Conservation (phyloP, 2,797 vertebrate species). For the Zenarchopterus dispar region DNA sequence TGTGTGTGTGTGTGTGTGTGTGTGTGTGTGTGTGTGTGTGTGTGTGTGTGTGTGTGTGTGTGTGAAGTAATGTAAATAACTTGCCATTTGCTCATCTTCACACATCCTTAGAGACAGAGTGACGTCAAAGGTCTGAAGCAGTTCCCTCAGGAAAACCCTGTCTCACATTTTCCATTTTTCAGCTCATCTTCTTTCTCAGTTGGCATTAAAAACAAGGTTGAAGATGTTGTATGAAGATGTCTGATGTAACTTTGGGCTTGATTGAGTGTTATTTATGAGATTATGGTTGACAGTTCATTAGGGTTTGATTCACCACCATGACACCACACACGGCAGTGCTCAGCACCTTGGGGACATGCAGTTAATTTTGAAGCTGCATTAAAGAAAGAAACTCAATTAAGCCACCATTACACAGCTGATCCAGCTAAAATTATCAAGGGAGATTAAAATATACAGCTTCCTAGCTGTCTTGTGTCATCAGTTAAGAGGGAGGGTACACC, state of each 20-base stretch:
- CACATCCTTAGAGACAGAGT: no score
- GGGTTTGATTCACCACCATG: conserved; percentile 36
- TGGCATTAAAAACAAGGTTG: neutral
- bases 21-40: no score
- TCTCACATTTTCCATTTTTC: neutral
- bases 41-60: no score
- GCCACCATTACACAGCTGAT: conserved; percentile 25
- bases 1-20: no score
- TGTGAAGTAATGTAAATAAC: no score
- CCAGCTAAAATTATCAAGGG: conserved; percentile 41
- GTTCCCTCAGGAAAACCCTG: no score
- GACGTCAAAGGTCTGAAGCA: no score
- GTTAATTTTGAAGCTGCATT: conserved; percentile 44
- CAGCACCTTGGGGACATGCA: conserved; percentile 20
- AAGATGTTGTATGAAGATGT: conserved; percentile 7
- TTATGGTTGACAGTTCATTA: conserved; percentile 51
- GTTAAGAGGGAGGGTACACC: no score
- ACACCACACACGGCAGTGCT: conserved; percentile 46
- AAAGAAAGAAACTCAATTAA: conserved; percentile 51
- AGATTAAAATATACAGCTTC: conserved; percentile 10
- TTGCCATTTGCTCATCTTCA: no score
- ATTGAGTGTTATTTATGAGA: conserved; percentile 37
- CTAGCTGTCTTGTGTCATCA: no score
- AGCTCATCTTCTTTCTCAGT: neutral
- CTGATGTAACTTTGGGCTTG: conserved; percentile 12